Conservation (phyloP, 2,797 vertebrate species). For the Chelmon rostratus region DNA sequence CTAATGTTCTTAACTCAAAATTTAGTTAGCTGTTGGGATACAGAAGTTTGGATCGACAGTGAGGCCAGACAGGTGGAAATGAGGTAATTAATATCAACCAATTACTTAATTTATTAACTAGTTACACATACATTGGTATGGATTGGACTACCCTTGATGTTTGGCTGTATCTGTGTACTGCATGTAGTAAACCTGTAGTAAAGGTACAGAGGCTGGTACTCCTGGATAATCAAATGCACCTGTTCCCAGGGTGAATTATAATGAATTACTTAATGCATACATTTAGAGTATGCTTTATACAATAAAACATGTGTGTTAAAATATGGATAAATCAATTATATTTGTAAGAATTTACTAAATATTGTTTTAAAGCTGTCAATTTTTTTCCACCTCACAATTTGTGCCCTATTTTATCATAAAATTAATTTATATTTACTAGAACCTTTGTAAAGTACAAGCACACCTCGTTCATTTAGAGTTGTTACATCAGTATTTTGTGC, state of each 20-base stretch:
- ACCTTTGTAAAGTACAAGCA: not conserved
- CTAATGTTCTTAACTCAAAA: not conserved
- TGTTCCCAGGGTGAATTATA: not conserved
- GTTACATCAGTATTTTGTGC: not conserved
- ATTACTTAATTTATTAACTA: not conserved
- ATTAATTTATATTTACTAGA: not conserved
- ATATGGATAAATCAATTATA: not conserved
- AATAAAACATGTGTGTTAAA: not conserved
- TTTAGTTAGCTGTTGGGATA: not conserved
- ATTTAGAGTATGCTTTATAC: not conserved
- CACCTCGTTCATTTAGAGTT: not conserved
- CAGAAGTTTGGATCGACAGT: not conserved
- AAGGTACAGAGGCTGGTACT: not conserved
- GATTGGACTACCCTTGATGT: not conserved
- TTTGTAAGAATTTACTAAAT: not conserved
- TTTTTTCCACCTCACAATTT: no score
- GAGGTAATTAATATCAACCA: not conserved
- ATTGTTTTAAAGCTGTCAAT: no score
- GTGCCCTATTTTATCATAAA: no score
- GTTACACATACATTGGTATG: not conserved
- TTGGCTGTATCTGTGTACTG: not conserved
- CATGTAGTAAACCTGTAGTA: not conserved
- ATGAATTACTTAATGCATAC: not conserved
- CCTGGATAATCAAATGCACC: slow-evolving; percentile 6
- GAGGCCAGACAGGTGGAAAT: not conserved